These are phyloP conservation scores for Manacus vitellinus DNA, from an alignment of 2,113 vertebrate genomes.

Conservation along the genomic window DNA sequence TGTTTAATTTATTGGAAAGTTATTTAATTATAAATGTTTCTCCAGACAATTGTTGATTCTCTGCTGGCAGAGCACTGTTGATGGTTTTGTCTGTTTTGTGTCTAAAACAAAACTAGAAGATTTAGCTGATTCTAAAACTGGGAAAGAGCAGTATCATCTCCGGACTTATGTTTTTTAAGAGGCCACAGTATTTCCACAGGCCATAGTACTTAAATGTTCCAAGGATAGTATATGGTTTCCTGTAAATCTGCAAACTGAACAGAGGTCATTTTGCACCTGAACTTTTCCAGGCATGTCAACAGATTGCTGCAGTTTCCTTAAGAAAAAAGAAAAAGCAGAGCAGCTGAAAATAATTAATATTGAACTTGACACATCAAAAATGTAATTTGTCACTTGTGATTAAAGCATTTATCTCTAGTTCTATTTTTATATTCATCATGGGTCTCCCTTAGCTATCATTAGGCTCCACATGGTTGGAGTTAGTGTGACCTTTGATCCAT, in stretches of 20 bases:
- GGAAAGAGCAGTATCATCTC: neutral
- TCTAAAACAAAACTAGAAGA: neutral
- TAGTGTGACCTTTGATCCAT: constrained; percentile 66
- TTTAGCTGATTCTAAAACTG: neutral
- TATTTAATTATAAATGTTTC: neutral
- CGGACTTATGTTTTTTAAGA: neutral
- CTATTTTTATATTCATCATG: constrained; percentile 60
- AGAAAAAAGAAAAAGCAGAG: constrained; percentile 58
- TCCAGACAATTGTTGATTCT: neutral
- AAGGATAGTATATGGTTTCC: constrained; percentile 47
- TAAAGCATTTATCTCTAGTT: constrained; percentile 68
- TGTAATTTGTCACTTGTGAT: constrained; percentile 67
- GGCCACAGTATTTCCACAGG: neutral
- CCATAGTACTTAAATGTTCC: constrained; percentile 20
- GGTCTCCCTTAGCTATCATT: constrained; percentile 66
- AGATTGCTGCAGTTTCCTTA: constrained; percentile 57
- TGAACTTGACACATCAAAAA: constrained; percentile 72
- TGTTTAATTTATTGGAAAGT: neutral
- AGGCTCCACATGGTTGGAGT: constrained; percentile 69
- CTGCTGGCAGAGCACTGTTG: neutral
- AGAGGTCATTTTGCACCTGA: constrained; percentile 66
- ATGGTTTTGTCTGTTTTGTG: neutral
- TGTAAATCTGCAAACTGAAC: constrained; percentile 63
- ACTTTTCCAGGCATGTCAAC: constrained; percentile 59
- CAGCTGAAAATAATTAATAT: constrained; percentile 73